phyloP scores from a whole-genome alignment of 2,113 vertebrate genomes.

The Sitta europaea region DNA sequence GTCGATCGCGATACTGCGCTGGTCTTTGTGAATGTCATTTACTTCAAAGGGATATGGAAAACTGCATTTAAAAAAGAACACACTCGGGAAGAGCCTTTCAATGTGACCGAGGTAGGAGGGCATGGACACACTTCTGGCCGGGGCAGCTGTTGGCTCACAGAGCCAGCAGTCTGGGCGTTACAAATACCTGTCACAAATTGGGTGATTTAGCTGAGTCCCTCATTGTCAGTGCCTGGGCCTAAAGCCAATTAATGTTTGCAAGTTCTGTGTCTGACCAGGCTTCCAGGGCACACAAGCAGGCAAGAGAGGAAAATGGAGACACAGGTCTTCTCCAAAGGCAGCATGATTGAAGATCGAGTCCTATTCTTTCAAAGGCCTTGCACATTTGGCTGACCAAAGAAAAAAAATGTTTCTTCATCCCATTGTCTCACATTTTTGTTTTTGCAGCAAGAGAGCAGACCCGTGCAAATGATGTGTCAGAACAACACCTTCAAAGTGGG shows the following conservation, averaged over 20 bases:
- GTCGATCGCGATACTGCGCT: conserved; percentile 61
- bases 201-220: background rate
- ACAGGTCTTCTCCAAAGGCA: background rate
- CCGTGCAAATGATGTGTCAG: conserved; percentile 31
- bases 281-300: background rate
- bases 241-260: background rate
- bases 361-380: background rate
- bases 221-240: background rate
- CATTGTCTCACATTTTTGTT: background rate
- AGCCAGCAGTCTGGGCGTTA: background rate
- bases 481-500: background rate
- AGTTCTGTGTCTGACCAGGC: background rate
- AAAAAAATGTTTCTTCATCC: background rate
- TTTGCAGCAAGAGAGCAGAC: conserved; percentile 42
- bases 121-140: accelerated
- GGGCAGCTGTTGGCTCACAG: background rate
- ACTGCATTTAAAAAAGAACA: background rate
- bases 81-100: background rate
- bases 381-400: background rate
- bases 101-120: background rate
- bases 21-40: conserved; percentile 67
- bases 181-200: background rate
- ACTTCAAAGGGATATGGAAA: conserved; percentile 42
- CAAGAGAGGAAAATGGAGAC: background rate
- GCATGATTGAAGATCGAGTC: background rate